Base-by-base conservation (phyloP, 2,113 vertebrate species). In the Cavia aperea region DNA sequence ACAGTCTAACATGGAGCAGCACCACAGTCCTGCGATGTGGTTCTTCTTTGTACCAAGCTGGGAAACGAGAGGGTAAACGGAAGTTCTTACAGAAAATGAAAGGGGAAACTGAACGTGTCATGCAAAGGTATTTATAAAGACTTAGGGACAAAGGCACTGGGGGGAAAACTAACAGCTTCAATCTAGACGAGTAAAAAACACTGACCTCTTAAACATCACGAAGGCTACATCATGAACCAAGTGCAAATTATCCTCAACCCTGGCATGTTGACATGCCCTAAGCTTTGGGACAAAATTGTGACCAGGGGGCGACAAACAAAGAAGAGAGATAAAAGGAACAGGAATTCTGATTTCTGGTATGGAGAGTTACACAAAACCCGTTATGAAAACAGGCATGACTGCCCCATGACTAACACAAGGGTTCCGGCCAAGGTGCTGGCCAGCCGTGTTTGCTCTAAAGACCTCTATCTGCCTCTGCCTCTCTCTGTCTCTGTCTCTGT, bases 371-470 rank as follows among this genome's bases (percentile, higher is more conserved):
- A 49, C 4, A 49, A 33, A 65, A 60, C 3, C 12, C 43, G 33
- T 33, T 24, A 56, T 62, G 26, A 12, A 49, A 33, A 49, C 4
- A 19, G 4, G 12, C 15, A 11, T 12, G 15, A 79, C 8, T 26
- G 14, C 21, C 3, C 16, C 26, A 7, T 7, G 0, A 31, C 19
- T 2, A 43, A 26, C 8, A 1, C 12, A 19, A 4, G 58, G 18
- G 36, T 56, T n/a, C 77, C 49, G 24, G 16, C n/a, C 56, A 6
- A 39, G 19, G 31, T 39, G 31, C 62, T 36, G 31, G 16, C 31
- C 68, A 65, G 0, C 1, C 0, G 0, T 19, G 14, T 19, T 7
- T 63, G 5, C 7, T 46, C 73, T 81, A 2, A 12, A 9, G 10
- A 9, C 10, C 51, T 54, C 51, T 54, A 9, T 54, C 51, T 54